These are phyloP conservation scores for Tanypteryx hageni DNA, from an alignment of 2,888 invertebrate species.

Conservation along the genomic window DNA sequence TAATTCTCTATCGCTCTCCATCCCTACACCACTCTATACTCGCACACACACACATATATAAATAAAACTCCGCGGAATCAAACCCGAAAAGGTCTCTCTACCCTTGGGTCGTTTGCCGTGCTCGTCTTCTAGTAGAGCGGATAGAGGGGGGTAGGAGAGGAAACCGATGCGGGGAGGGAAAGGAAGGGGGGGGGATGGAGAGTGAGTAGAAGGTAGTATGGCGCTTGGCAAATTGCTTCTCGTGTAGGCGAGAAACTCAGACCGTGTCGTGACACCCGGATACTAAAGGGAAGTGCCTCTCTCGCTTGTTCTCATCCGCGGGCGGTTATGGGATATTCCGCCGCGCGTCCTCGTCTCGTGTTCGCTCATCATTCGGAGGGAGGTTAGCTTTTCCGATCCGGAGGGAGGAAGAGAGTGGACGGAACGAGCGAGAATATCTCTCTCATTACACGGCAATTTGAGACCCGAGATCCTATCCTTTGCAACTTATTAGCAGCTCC, in stretches of 20 bases:
- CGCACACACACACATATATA: not conserved
- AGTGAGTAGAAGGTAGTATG: not conserved
- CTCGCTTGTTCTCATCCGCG: constrained; percentile 3
- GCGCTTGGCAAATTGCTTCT: constrained; percentile 17
- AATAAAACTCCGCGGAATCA: not conserved
- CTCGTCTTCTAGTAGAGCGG: not conserved
- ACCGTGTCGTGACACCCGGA: constrained; percentile 17
- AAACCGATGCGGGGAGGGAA: not conserved
- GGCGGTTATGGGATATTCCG: constrained; percentile 30
- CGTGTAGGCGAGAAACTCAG: constrained; percentile 24
- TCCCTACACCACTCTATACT: too few relatives aligned
- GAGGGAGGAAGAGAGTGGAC: not conserved
- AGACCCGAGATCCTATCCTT: not conserved
- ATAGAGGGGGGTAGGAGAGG: not conserved
- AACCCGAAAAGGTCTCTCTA: not conserved
- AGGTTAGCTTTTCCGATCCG: not conserved
- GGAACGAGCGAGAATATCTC: not conserved
- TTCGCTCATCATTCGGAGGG: not conserved
- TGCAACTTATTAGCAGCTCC: not conserved
- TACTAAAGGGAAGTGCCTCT: constrained; percentile 1
- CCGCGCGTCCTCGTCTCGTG: not conserved
- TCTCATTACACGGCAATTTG: constrained; percentile 15
- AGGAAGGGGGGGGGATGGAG: not conserved
- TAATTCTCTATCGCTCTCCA: too few relatives aligned
- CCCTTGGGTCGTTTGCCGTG: not conserved